A percentile compares a stretch with the other conserved stretches of the same genome.
phyloP scores from a whole-genome alignment of 2,113 vertebrate genomes.

The Oceanites oceanicus region DNA sequence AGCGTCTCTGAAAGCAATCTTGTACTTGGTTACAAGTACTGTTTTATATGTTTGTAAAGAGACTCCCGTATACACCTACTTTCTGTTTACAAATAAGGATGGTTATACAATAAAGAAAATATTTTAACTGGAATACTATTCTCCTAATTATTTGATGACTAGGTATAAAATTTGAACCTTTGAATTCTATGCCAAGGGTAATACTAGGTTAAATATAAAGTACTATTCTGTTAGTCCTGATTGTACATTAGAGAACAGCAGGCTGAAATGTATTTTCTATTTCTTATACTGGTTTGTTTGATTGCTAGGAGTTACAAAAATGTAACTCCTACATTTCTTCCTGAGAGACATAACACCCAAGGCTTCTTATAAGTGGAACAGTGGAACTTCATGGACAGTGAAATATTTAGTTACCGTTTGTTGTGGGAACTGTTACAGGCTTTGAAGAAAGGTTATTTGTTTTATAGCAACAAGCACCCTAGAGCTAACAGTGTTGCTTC shows the following conservation, averaged over 20 bases:
- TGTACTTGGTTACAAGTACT: not conserved
- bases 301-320: not conserved
- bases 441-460: slow-evolving; percentile 31
- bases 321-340: not conserved
- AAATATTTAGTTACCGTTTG: slow-evolving; percentile 39
- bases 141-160: not conserved
- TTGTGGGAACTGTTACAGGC: not conserved
- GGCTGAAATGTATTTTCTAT: not conserved
- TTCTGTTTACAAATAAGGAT: not conserved
- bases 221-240: not conserved
- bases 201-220: not conserved
- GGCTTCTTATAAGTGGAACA: slow-evolving; percentile 12
- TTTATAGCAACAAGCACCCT: slow-evolving; percentile 7
- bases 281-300: not conserved
- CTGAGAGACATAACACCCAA: not conserved
- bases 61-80: not conserved
- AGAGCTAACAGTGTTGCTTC: not conserved
- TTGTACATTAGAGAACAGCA: not conserved
- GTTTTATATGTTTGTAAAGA: not conserved
- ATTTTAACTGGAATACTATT: not conserved
- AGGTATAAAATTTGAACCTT: not conserved
- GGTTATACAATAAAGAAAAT: not conserved
- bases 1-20: not conserved
- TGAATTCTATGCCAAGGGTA: not conserved
- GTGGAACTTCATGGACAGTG: not conserved